A percentile compares a stretch with the other conserved stretches of the same genome.
Evolutionary conservation across 2,797 vertebrate genomes (phyloP).

Genomic region (Xiphorhynchus erythropygius): DNA sequence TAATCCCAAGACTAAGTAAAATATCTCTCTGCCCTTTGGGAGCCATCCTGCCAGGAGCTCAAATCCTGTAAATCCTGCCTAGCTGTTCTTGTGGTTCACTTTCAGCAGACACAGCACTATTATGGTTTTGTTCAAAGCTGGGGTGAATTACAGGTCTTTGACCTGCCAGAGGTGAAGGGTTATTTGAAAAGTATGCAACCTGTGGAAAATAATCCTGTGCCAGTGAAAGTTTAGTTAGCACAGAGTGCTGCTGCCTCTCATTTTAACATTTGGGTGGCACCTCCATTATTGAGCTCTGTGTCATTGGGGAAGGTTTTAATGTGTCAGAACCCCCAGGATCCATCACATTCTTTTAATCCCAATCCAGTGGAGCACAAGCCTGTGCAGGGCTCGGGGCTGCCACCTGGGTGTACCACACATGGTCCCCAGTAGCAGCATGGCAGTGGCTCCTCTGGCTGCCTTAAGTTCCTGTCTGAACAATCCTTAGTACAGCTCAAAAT

Average conservation of each 20-base stretch:
- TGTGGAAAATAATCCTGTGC: neutral
- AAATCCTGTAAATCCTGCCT: neutral
- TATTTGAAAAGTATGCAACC: neutral
- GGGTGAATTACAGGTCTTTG: neutral
- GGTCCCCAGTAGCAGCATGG: rapidly evolving
- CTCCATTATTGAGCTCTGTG: neutral
- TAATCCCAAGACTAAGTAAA: neutral
- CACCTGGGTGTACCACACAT: neutral
- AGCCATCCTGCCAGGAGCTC: neutral
- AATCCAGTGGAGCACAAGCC: rapidly evolving
- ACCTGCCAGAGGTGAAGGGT: neutral
- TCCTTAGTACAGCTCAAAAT: rapidly evolving
- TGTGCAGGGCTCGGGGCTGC: neutral
- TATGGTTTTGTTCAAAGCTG: neutral
- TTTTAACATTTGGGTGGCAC: neutral
- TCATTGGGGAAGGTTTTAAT: neutral
- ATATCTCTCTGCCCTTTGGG: neutral
- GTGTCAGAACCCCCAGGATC: neutral
- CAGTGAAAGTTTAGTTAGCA: neutral
- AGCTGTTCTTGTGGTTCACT: neutral
- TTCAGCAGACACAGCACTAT: neutral
- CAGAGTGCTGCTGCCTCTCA: neutral
- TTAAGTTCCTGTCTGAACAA: rapidly evolving
- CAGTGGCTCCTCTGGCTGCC: neutral
- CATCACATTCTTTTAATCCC: neutral